Evolutionary conservation across 2,113 vertebrate genomes (phyloP).

Genomic region (Amia ocellicauda): DNA sequence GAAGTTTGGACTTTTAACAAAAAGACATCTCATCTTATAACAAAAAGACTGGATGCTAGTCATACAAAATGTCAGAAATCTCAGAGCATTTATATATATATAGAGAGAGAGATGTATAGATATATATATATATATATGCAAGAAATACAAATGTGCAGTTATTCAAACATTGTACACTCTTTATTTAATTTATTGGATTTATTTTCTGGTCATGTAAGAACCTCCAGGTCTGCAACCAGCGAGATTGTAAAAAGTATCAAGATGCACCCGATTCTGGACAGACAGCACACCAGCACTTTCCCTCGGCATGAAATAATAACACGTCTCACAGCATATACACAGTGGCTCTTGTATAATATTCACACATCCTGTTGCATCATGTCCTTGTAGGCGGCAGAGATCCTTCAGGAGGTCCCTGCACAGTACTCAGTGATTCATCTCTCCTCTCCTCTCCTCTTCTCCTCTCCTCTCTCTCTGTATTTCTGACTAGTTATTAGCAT

Average conservation of each 20-base stretch:
- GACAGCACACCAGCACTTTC: too few species aligned
- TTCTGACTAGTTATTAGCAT: background rate
- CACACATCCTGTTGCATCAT: background rate
- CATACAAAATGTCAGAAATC: conserved; percentile 30
- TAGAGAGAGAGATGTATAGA: too few species aligned
- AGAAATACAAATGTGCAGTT: conserved; percentile 22
- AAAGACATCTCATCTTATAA: conserved; percentile 22
- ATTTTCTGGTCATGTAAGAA: background rate
- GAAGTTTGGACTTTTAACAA: conserved; percentile 33
- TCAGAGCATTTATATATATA: conserved; percentile 39
- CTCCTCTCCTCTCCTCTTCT: too few species aligned
- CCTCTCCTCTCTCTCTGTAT: background rate
- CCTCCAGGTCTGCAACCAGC: background rate
- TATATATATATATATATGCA: conserved; percentile 9
- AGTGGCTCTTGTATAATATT: background rate
- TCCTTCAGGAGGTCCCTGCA: background rate
- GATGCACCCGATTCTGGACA: background rate
- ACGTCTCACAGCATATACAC: background rate
- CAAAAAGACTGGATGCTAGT: conserved; percentile 9
- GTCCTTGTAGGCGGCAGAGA: conserved; percentile 5
- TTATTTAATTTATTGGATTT: too few species aligned
- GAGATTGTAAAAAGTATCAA: background rate
- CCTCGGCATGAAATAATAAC: background rate
- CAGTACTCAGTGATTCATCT: background rate
- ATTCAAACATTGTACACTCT: background rate